Evolutionary conservation across 2,113 vertebrate species (phyloP).

Genomic region (Hymenochirus boettgeri): DNA sequence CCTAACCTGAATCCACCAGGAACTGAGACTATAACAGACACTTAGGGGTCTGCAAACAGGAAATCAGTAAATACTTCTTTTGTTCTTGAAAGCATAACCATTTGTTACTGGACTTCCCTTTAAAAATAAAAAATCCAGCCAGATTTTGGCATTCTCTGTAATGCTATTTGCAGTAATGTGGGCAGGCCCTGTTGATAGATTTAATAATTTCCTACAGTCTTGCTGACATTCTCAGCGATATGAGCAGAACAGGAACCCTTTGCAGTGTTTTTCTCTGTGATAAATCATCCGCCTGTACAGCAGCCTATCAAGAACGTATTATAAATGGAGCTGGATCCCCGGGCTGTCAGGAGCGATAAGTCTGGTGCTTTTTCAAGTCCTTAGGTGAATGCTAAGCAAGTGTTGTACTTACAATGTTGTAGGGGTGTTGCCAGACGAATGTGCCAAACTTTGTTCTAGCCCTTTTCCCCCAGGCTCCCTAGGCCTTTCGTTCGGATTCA

Average conservation of each 20-base stretch:
- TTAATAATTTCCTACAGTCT: too few species aligned
- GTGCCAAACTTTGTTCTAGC: conserved; percentile 32
- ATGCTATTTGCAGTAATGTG: too few species aligned
- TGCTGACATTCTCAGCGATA: too few species aligned
- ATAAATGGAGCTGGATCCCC: not conserved
- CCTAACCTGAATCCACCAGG: too few species aligned
- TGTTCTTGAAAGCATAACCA: too few species aligned
- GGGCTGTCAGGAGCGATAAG: conserved; percentile 17
- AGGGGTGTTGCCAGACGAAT: not conserved
- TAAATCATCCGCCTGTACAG: not conserved
- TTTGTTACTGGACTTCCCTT: too few species aligned
- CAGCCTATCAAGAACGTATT: not conserved
- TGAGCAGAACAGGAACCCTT: conserved; percentile 11
- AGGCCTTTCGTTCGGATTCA: not conserved
- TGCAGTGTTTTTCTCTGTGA: conserved; percentile 6
- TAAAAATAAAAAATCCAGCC: too few species aligned
- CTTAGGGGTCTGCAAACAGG: too few species aligned
- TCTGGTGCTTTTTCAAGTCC: not conserved
- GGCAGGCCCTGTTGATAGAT: too few species aligned
- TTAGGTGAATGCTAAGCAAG: conserved; percentile 11
- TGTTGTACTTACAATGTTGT: conserved; percentile 2
- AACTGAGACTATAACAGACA: too few species aligned
- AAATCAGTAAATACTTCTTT: too few species aligned
- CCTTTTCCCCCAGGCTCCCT: not conserved
- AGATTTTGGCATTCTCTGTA: too few species aligned